phyloP scores from a whole-genome alignment of 2,113 vertebrate species.

The Pseudonaja textilis region DNA sequence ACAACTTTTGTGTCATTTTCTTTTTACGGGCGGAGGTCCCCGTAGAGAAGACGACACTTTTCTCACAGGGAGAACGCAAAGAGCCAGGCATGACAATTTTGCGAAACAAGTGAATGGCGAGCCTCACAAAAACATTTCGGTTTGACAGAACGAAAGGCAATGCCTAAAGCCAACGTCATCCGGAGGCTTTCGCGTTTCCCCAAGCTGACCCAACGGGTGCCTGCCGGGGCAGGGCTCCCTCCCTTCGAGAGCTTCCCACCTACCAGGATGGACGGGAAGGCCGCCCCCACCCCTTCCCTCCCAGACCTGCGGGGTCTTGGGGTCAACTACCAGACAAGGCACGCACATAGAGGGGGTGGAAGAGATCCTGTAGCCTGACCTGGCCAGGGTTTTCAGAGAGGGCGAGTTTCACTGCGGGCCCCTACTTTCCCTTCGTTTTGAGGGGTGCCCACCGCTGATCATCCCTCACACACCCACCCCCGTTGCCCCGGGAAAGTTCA shows the following conservation, averaged over 20 bases:
- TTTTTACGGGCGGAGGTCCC: background rate
- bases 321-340: background rate
- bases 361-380: background rate
- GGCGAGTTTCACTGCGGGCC: too few relatives aligned
- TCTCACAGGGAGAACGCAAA: background rate
- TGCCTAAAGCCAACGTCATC: background rate
- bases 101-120: background rate
- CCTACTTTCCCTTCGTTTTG: background rate
- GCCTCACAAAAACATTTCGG: background rate
- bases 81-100: background rate
- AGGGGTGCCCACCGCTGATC: too few relatives aligned
- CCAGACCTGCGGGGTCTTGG: background rate
- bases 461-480: too few relatives aligned
- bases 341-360: background rate
- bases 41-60: background rate
- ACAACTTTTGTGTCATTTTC: background rate
- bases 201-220: background rate
- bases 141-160: background rate
- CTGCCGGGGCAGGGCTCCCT: background rate
- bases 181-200: background rate
- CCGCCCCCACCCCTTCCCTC: background rate
- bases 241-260: background rate
- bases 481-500: background rate
- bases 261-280: background rate
- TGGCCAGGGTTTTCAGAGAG: background rate